These are phyloP conservation scores for Gymnopithys bicolor DNA, from an alignment of 2,797 vertebrate species.

Conservation along the genomic window DNA sequence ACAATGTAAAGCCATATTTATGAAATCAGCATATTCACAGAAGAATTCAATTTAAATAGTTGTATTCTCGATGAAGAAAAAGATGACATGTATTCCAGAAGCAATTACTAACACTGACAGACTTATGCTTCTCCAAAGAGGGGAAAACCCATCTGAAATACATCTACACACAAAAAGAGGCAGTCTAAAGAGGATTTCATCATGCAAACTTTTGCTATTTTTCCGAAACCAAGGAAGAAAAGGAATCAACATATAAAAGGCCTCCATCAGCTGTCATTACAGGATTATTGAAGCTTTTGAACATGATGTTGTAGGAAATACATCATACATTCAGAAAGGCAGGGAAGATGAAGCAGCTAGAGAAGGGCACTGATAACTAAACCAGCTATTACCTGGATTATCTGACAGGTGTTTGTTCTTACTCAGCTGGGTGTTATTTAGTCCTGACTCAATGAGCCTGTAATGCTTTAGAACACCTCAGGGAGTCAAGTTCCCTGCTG, in stretches of 20 bases:
- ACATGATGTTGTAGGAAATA: neutral
- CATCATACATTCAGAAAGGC: neutral
- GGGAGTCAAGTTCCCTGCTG: conserved; percentile 62
- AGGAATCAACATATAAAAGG: conserved; percentile 24
- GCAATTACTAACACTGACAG: neutral
- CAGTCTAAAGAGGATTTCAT: neutral
- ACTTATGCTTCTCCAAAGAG: neutral
- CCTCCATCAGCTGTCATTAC: neutral
- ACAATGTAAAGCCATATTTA: neutral
- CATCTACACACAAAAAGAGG: neutral
- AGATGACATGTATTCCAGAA: neutral
- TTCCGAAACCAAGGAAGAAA: neutral
- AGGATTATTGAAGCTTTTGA: conserved; percentile 14
- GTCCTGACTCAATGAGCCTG: conserved; percentile 73
- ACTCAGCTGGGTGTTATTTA: conserved; percentile 75
- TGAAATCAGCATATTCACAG: neutral
- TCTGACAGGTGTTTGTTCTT: conserved; percentile 75
- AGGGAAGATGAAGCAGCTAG: neutral
- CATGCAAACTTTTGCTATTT: neutral
- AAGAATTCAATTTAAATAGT: neutral
- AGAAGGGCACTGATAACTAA: conserved; percentile 62
- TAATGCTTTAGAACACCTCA: conserved; percentile 67
- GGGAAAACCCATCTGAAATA: neutral
- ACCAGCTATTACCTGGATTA: conserved; percentile 46
- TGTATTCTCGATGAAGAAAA: neutral